phyloP scores from a whole-genome alignment of 2,113 vertebrate genomes.

The Salvelinus sp. region DNA sequence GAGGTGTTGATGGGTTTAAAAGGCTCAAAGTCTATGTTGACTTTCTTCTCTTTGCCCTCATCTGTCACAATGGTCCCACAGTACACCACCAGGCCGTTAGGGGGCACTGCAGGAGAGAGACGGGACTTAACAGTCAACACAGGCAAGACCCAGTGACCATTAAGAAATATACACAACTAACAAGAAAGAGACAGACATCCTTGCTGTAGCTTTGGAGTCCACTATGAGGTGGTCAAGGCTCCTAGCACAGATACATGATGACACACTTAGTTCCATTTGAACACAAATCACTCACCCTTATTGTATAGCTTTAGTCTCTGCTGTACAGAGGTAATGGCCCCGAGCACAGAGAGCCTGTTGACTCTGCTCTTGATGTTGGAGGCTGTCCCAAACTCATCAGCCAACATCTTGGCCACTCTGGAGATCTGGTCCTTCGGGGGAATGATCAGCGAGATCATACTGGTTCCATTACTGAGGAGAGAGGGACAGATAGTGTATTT shows the following conservation, averaged over 20 bases:
- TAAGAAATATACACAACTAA: neutral
- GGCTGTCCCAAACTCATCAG: constrained; percentile 97
- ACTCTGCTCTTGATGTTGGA: constrained; percentile 99
- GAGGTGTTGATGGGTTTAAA: constrained; percentile 99
- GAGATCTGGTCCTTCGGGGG: constrained; percentile 99
- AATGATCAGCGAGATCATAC: constrained; percentile 99
- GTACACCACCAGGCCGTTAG: constrained; percentile 98
- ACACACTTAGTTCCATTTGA: neutral
- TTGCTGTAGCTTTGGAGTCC: neutral
- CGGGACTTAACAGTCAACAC: neutral
- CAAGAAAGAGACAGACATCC: neutral
- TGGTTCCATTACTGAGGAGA: constrained; percentile 91
- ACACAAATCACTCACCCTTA: constrained; percentile 81
- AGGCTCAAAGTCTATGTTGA: constrained; percentile 99
- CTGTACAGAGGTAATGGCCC: constrained; percentile 99
- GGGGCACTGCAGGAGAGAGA: constrained; percentile 85
- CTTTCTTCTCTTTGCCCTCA: constrained; percentile 99
- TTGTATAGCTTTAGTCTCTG: constrained; percentile 99
- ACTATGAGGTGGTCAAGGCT: neutral
- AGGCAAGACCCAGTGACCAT: neutral
- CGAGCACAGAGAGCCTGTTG: constrained; percentile 97
- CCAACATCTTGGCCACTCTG: constrained; percentile 90
- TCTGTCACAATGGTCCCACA: constrained; percentile 99
- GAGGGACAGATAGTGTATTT: no score
- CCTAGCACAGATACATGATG: neutral